Evolutionary conservation across 2,797 vertebrate species (phyloP), one percentile per base, ranked within the genome.

Genomic region (Botia kubotai): DNA sequence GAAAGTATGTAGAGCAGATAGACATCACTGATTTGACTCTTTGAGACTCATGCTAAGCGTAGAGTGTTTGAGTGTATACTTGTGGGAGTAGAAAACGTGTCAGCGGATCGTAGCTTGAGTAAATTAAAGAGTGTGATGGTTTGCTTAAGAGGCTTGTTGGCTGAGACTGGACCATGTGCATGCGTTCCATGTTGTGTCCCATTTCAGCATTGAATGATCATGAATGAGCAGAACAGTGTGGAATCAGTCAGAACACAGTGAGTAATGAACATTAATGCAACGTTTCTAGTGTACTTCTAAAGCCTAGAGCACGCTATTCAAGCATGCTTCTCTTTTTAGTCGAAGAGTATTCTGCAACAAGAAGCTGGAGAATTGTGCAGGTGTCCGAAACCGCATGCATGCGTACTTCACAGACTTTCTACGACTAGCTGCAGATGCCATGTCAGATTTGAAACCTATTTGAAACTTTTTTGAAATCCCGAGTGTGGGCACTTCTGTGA

Each of bases 61-160:
- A 21, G 23, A 29, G 19, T 23, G 48, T 62, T n/a, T 62, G 68
- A 65, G 72, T 65, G 82, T 85, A 85, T 88, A 79, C 80, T 72
- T 72, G 58, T 71, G 29, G 77, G 26, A 53, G n/a, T 19, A 72
- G 68, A 53, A 58, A 68, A 63, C 63, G 48, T 62, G 26, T 71
- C 43, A 62, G 67, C 52, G 67, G 23, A 79, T 63, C 12, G 16
- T 55, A 29, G 48, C 29, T 0, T 6, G 66, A 79, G 77, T 79
- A 79, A 65, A 79, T 72, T 23, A 65, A 79, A 72, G 69, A 55
- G 77, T 66, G 48, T 79, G 57, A 72, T 79, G 57, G 46, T 65
- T 70, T 12, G 17, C 66, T 70, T 70, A 50, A 70, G 58, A 72
- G 69, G 33, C 46, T 72, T 79, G 46, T 79, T 55, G 58, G 29